Evolutionary conservation across 1,140 invertebrate species (phyloP).

Genomic region (Branchinecta lindahli): DNA sequence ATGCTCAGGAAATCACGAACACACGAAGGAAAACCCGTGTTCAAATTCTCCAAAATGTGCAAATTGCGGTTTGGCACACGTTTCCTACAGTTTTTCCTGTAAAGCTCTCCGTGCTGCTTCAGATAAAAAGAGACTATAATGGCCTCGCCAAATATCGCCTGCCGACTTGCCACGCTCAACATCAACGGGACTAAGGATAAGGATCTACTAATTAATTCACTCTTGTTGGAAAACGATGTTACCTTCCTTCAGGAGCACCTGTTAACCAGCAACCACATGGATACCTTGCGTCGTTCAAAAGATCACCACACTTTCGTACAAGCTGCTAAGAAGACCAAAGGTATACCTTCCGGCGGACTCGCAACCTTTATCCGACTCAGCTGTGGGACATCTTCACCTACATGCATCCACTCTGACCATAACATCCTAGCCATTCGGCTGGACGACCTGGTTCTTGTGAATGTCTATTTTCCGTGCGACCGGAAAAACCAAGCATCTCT

Average conservation of each 20-base stretch:
- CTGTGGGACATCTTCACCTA: not conserved
- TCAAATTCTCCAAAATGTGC: not conserved
- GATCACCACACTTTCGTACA: not conserved
- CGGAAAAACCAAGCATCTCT: not conserved
- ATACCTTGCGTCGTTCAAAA: not conserved
- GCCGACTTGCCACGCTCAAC: not conserved
- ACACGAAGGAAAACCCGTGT: not conserved
- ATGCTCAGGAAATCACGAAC: not conserved
- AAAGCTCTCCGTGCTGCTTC: not conserved
- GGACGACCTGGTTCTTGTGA: not conserved
- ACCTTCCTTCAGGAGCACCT: not conserved
- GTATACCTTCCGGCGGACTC: not conserved
- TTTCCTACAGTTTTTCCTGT: not conserved
- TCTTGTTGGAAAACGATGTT: not conserved
- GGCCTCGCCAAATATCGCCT: not conserved
- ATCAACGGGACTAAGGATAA: slow-evolving; percentile 3
- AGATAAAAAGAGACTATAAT: not conserved
- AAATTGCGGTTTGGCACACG: not conserved
- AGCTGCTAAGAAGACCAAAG: not conserved
- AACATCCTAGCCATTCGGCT: not conserved
- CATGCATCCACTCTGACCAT: not conserved
- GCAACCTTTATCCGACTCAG: not conserved
- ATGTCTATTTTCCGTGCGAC: not conserved
- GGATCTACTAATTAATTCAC: not conserved
- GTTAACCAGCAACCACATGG: not conserved